These are phyloP conservation scores for Taenaris catops DNA, from an alignment of 2,888 invertebrate species.

Conservation along the genomic window DNA sequence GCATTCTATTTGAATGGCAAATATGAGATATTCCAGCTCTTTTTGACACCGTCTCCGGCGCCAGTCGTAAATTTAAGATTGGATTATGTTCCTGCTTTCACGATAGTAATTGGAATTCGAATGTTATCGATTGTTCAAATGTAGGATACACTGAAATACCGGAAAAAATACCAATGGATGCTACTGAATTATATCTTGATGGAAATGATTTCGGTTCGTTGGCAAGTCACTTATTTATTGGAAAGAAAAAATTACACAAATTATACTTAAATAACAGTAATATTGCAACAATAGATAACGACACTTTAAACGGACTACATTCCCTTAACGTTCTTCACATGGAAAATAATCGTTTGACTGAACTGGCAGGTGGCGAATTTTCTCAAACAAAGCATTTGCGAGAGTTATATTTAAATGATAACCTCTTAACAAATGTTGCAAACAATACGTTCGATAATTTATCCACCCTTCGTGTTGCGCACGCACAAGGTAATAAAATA, in stretches of 20 bases:
- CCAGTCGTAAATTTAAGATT: too few relatives aligned
- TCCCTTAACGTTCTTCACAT: conserved; percentile 86
- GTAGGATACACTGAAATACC: conserved; percentile 86
- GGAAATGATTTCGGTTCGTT: conserved; percentile 88
- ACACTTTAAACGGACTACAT: conserved; percentile 88
- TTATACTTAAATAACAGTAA: conserved; percentile 89
- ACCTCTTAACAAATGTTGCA: conserved; percentile 84
- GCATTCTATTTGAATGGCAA: too few relatives aligned
- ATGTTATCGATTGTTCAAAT: conserved; percentile 90
- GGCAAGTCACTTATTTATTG: conserved; percentile 90
- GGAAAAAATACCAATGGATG: conserved; percentile 91
- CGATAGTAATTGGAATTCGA: conserved; percentile 90
- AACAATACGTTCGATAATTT: conserved; percentile 88
- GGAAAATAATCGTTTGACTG: conserved; percentile 86
- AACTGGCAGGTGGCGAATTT: conserved; percentile 88
- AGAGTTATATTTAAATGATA: conserved; percentile 90
- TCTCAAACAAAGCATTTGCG: conserved; percentile 87
- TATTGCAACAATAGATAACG: conserved; percentile 85
- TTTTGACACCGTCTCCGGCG: too few relatives aligned
- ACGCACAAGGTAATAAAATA: conserved; percentile 88
- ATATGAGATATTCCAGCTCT: too few relatives aligned
- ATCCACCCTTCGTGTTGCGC: conserved; percentile 83
- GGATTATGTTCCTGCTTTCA: conserved; percentile 93
- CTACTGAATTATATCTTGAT: conserved; percentile 91
- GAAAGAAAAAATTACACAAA: conserved; percentile 88